Evolutionary conservation across 2,797 vertebrate species (phyloP).

Genomic region (Poecilia picta): DNA sequence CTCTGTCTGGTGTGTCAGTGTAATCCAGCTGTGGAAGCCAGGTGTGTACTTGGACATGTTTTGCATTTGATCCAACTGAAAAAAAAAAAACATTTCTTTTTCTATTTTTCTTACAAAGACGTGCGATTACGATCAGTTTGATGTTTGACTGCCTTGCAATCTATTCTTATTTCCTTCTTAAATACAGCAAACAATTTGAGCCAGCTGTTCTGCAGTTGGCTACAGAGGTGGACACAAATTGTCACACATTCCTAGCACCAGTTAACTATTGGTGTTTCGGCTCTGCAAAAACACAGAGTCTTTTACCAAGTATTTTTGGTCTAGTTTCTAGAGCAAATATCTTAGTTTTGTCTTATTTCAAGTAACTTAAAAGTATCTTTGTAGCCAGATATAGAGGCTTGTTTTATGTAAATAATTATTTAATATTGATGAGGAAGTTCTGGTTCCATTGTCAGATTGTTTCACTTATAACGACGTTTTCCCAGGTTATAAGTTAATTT

Average conservation of each 20-base stretch:
- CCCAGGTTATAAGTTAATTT: no score
- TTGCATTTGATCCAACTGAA: neutral
- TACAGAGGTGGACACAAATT: neutral
- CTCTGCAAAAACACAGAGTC: no score
- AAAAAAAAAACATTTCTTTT: neutral
- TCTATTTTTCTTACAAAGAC: neutral
- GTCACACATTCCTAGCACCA: neutral
- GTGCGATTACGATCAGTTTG: neutral
- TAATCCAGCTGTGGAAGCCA: constrained; percentile 12
- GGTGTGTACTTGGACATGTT: constrained; percentile 23
- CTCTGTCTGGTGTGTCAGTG: constrained; percentile 4
- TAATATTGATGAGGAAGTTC: no score
- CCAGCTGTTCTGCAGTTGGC: neutral
- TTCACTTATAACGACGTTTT: no score
- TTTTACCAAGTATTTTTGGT: no score
- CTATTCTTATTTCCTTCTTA: neutral
- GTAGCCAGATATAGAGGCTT: no score
- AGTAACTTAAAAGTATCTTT: no score
- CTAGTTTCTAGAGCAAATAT: no score
- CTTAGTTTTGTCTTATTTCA: no score
- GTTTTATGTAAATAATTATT: no score
- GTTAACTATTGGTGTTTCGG: neutral
- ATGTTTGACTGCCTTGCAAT: neutral
- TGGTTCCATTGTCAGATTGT: no score
- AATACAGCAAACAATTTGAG: neutral